Evolutionary conservation across 2,797 vertebrate genomes (phyloP).

Genomic region (Enteromius unitaeniatus): DNA sequence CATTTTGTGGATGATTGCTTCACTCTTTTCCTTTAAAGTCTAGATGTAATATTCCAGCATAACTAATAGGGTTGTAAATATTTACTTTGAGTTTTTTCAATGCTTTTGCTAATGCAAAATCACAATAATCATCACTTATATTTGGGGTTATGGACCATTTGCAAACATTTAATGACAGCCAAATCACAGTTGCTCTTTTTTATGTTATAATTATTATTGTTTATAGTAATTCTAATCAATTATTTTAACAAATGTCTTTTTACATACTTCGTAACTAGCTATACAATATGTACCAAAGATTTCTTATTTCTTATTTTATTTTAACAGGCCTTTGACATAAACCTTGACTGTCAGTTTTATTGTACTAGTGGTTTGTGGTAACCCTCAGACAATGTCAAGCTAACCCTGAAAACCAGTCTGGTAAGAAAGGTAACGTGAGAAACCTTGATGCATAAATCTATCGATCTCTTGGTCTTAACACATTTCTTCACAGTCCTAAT

Average conservation of each 20-base stretch:
- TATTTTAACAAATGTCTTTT: not conserved
- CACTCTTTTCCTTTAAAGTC: slow-evolving; percentile 16
- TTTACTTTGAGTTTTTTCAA: not conserved
- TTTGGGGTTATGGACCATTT: not conserved
- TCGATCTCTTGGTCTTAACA: slow-evolving; percentile 52
- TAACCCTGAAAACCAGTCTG: slow-evolving; percentile 8
- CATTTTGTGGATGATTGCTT: slow-evolving; percentile 11
- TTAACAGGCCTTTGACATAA: not conserved
- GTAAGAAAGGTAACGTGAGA: slow-evolving; percentile 7
- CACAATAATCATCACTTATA: not conserved
- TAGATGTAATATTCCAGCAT: not conserved
- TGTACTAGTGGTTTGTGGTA: slow-evolving; percentile 24
- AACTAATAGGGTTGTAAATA: not conserved
- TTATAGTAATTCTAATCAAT: not conserved
- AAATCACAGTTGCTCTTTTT: not conserved
- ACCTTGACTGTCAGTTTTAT: not conserved
- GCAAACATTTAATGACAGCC: not conserved
- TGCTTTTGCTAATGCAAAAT: not conserved
- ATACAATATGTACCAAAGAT: not conserved
- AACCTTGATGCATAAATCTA: slow-evolving; percentile 37
- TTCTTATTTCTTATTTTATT: not conserved
- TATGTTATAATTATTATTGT: not conserved
- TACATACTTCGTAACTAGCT: not conserved
- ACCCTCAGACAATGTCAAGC: slow-evolving; percentile 5
- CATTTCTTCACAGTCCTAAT: slow-evolving; percentile 55